Percentiles rank a stretch among this genome's conserved stretches.
phyloP scores from a whole-genome alignment of 2,888 invertebrate species.

The Gasteruption jaculator region DNA sequence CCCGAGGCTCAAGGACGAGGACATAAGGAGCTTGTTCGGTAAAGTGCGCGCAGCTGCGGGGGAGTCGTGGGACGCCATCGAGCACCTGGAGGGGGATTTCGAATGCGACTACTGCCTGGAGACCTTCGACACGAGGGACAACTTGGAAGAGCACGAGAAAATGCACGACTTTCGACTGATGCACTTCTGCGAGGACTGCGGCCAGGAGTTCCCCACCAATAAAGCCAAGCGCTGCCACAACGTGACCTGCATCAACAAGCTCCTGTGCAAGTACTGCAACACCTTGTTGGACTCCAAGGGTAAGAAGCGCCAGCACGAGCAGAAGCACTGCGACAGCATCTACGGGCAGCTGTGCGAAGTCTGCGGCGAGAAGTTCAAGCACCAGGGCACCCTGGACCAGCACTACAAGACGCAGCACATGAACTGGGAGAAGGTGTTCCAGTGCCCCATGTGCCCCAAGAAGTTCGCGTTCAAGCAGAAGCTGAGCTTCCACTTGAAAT shows the following conservation, averaged over 20 bases:
- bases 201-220: conserved; percentile 41
- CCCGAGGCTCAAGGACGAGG: conserved; percentile 42
- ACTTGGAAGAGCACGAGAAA: conserved; percentile 42
- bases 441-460: conserved; percentile 47
- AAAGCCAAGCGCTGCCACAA: conserved; percentile 44
- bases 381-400: conserved; percentile 48
- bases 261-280: conserved; percentile 44
- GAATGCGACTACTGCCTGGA: conserved; percentile 46
- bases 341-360: conserved; percentile 46
- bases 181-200: conserved; percentile 46
- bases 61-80: conserved; percentile 27
- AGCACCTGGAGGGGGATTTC: conserved; percentile 28
- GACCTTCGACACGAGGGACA: conserved; percentile 35
- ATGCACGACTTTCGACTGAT: conserved; percentile 43
- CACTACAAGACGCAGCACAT: conserved; percentile 46
- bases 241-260: conserved; percentile 38
- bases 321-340: conserved; percentile 44
- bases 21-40: conserved; percentile 42
- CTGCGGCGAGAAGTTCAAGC: conserved; percentile 49
- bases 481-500: conserved; percentile 46
- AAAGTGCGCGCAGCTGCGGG: conserved; percentile 34
- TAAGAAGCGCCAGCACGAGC: conserved; percentile 48
- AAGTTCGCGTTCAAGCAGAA: conserved; percentile 49
- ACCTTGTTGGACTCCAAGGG: conserved; percentile 42
- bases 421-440: conserved; percentile 46